Base-by-base conservation (phyloP, 2,113 vertebrate genomes). In the Phoxinus phoxinus region DNA sequence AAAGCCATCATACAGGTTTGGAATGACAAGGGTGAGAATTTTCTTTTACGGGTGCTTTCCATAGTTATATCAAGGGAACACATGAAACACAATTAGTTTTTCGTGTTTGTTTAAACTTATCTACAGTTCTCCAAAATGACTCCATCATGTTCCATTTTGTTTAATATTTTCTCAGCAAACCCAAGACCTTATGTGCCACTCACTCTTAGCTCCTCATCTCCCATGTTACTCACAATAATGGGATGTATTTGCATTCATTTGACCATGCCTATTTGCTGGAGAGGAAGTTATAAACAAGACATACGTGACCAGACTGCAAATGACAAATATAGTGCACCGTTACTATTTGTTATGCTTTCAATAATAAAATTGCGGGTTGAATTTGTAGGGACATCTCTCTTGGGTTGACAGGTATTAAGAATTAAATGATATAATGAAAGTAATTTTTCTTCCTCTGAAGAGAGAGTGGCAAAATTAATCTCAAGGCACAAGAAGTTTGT, bases 161-260 rank as follows among this genome's bases (percentile, higher is more conserved):
- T 65, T 56, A 25, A 83, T 71, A 78, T 74, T 86, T 84, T 58
- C 74, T 72, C n/a, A 37, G 83, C 74, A 73, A 77, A 77, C 74
- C 81, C 53, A 41, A 73, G 73, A 73, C 56, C 83, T 85, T 61
- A 77, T 67, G 58, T 79, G 85, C 81, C 84, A 84, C 81, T 86
- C 67, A 75, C 67, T 86, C 84, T 86, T 84, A 83, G 81, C 63
- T 80, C 25, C 53, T 32, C 63, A 63, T 85, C 84, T 85, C 87
- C 80, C 69, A 79, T 84, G 84, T 75, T 88, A 58, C 77, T 58
- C 46, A 53, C 78, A 77, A 77, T 88, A 88, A 88, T 86, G 80
- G 80, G 84, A 79, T 88, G 87, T 86, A 61, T 84, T 88, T 88
- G 75, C 75, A 88, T 86, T 88, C 63, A 88, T 83, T 85, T 86